phyloP scores from a whole-genome alignment of 2,888 invertebrate genomes.

The Punctoribates punctum region DNA sequence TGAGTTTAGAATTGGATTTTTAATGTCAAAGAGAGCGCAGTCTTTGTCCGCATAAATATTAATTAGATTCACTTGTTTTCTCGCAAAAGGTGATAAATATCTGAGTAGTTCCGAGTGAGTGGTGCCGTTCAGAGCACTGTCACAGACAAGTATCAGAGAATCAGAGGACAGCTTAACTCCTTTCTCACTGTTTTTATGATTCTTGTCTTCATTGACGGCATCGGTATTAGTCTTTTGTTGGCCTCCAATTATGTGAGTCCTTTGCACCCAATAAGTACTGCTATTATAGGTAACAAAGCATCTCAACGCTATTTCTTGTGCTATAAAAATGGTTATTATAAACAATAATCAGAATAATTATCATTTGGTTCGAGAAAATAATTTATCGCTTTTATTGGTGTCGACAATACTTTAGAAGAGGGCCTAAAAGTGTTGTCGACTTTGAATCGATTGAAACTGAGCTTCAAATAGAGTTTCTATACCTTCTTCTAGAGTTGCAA shows the following conservation, averaged over 20 bases:
- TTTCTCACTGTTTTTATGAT: background rate
- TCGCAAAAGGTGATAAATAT: conserved; percentile 15
- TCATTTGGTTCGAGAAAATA: background rate
- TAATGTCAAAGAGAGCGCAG: background rate
- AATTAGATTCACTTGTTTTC: conserved; percentile 20
- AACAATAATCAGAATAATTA: background rate
- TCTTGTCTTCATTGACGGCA: background rate
- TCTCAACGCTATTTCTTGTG: background rate
- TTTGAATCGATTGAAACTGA: too few species aligned
- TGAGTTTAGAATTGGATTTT: background rate
- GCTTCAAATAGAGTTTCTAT: background rate
- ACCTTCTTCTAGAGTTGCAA: background rate
- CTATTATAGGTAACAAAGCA: conserved; percentile 13
- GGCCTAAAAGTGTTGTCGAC: too few species aligned
- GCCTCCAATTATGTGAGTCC: background rate
- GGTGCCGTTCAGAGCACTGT: background rate
- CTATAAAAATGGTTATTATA: background rate
- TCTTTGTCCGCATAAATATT: conserved; percentile 23
- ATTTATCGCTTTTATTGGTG: background rate
- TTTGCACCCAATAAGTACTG: background rate
- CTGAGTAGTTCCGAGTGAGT: background rate
- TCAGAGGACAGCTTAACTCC: background rate
- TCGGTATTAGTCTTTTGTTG: background rate
- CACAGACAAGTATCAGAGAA: background rate
- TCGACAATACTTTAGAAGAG: too few species aligned